Evolutionary conservation across 1,140 invertebrate species (phyloP), one percentile per base, ranked within the genome.

Genomic region (Eupristina koningsbergeri): DNA sequence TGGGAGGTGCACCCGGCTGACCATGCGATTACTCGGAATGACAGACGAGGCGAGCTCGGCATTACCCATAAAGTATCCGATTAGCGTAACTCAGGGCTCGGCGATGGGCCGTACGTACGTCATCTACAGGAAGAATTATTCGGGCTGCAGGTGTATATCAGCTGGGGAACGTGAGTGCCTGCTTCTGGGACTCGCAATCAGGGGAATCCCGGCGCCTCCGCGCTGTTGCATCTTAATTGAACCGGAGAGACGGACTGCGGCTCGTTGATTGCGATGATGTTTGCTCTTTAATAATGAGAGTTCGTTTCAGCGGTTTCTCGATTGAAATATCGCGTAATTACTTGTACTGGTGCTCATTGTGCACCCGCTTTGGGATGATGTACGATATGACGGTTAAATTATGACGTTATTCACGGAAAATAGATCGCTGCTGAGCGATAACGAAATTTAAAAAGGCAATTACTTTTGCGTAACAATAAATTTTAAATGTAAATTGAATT

Each of bases 1-100:
- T 3, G 2, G 64, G 64, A 31, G 39, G 7, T 7, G 77, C 29
- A 31, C 47, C n/a, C 36, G 22, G 34, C 63, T 11, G 11, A 45
- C 6, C 41, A 63, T 73, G 45, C 73, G 71, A 81, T 81, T 81
- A 74, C n/a, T 63, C 36, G n/a, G 69, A 47, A 81, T 74, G 47
- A 15, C 22, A 39, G 0, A 26, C 13, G 45, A n/a, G 22, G 3
- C 6, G 80, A 58, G 53, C 53, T 19, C 5, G 3, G 22, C 47
- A 71, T 71, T 47, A 45, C n/a, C 41, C 63, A 39, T 58, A 71
- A 71, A 71, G 41, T 45, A 58, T 36, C 79, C 31, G 79, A 53
- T 80, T 39, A 39, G 64, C 47, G 78, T 80, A 71, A 71, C 45
- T 71, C 64, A 50, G 11, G 13, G 3, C 73, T 3, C 41, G n/a